phyloP scores from a whole-genome alignment of 2,797 vertebrate genomes.

The Phoeniculus purpureus region DNA sequence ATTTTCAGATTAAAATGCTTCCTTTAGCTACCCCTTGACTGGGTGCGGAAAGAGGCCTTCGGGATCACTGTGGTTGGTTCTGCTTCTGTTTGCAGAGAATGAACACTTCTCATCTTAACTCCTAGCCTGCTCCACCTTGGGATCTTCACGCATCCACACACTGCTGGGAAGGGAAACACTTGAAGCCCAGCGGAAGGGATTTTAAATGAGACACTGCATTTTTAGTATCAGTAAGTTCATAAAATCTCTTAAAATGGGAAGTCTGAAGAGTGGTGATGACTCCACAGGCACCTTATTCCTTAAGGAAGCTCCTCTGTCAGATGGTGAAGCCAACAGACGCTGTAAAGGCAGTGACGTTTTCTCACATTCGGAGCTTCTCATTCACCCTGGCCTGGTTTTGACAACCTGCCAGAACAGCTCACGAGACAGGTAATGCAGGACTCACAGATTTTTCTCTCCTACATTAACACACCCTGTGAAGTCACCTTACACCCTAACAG shows the following conservation, averaged over 20 bases:
- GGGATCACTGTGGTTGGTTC: not conserved
- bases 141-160: not conserved
- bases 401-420: constrained; percentile 1
- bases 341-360: constrained; percentile 21
- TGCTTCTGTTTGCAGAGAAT: not conserved
- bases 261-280: not conserved
- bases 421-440: not conserved
- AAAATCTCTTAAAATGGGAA: not conserved
- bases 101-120: not conserved
- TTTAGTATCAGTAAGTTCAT: not conserved
- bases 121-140: not conserved
- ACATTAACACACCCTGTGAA: not conserved
- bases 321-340: constrained; percentile 9
- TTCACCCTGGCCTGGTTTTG: constrained; percentile 7
- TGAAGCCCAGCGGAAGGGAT: not conserved
- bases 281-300: not conserved
- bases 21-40: not conserved
- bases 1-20: not conserved
- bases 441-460: not conserved
- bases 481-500: not conserved
- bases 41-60: not conserved
- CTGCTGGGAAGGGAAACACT: not conserved
- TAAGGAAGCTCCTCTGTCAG: not conserved
- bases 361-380: constrained; percentile 13
- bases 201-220: not conserved